Conservation (phyloP, 1,140 invertebrate genomes). For the Rhopalosiphum padi region DNA sequence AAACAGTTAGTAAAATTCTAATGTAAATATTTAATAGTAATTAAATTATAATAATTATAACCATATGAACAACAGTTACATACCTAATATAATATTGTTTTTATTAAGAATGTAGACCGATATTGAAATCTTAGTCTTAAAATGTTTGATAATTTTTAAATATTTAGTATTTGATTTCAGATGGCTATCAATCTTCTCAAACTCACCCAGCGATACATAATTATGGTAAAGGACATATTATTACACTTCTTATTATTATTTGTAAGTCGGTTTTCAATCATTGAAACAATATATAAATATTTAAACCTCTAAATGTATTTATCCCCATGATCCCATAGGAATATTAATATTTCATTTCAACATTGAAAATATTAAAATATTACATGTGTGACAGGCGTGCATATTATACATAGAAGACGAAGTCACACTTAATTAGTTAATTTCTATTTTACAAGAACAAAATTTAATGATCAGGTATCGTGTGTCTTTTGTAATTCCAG, state of each 20-base stretch:
- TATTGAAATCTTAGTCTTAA: background rate
- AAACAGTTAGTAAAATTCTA: no score
- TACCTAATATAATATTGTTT: no score
- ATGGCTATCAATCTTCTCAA: conserved; percentile 13
- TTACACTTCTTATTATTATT: background rate
- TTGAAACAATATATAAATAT: background rate
- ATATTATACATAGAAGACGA: no score
- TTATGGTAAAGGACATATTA: conserved; percentile 8
- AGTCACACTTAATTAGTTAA: background rate
- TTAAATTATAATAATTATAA: no score
- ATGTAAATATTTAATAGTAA: no score
- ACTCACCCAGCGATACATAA: background rate
- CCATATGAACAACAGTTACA: no score
- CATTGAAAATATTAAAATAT: background rate
- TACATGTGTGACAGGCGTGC: no score
- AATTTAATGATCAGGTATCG: background rate
- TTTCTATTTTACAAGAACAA: background rate
- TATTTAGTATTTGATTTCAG: conserved; percentile 17
- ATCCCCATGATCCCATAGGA: background rate
- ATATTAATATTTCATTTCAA: background rate
- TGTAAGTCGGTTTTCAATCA: background rate
- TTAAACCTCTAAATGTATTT: background rate
- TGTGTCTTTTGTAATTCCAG: background rate
- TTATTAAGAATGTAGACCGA: background rate
- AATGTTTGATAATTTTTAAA: background rate